These are phyloP conservation scores for Chloropsis hardwickii DNA, from an alignment of 2,113 vertebrate species.

Conservation along the genomic window DNA sequence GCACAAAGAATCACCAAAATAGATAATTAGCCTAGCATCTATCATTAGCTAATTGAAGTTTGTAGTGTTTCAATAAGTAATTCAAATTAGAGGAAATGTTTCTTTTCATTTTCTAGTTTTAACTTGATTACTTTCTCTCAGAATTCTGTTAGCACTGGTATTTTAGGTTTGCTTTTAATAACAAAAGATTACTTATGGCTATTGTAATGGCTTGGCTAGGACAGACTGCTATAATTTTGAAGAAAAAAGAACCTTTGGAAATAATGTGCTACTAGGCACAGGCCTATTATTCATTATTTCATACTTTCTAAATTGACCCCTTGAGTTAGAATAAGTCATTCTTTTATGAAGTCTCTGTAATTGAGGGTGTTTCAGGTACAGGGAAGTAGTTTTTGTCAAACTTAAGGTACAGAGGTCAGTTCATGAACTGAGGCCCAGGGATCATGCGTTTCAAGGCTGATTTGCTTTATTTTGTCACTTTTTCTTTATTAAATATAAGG, in stretches of 20 bases:
- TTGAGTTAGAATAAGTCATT: not conserved
- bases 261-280: not conserved
- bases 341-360: not conserved
- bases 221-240: not conserved
- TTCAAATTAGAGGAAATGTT: not conserved
- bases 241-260: not conserved
- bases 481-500: not conserved
- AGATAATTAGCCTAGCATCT: not conserved
- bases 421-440: not conserved
- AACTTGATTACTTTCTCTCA: not conserved
- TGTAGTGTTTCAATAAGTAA: not conserved
- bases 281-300: not conserved
- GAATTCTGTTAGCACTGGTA: not conserved
- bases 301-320: not conserved
- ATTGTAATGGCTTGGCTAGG: not conserved
- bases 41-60: not conserved
- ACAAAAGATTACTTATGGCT: not conserved
- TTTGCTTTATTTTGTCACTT: not conserved
- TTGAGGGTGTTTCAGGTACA: not conserved
- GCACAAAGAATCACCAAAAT: not conserved
- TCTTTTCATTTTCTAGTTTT: not conserved
- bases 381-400: not conserved
- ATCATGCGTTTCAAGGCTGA: not conserved
- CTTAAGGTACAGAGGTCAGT: not conserved
- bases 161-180: not conserved